A percentile compares a stretch with the other conserved stretches of the same genome.
phyloP scores from a whole-genome alignment of 2,888 invertebrate species.

The Spicauda simplicius region DNA sequence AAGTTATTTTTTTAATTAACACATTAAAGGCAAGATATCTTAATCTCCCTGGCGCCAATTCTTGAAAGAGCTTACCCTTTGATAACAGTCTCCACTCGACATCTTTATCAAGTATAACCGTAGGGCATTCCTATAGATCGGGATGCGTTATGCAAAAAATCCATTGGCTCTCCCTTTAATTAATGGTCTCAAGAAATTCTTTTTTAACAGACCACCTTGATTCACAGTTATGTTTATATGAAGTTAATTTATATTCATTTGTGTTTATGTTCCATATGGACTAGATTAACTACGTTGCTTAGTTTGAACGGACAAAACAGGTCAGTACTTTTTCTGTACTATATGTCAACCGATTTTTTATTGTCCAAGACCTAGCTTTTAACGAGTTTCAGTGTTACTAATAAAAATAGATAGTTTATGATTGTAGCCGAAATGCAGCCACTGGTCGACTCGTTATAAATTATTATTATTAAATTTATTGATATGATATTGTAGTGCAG shows the following conservation, averaged over 20 bases:
- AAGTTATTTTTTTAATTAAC: slow-evolving; percentile 81
- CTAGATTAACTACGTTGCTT: not conserved
- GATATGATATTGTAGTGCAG: too few relatives aligned
- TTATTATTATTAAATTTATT: too few relatives aligned
- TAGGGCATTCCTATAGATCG: slow-evolving; percentile 63
- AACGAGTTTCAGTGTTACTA: too few relatives aligned
- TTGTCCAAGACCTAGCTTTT: too few relatives aligned
- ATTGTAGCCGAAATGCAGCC: too few relatives aligned
- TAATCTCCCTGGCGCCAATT: slow-evolving; percentile 82
- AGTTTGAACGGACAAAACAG: too few relatives aligned
- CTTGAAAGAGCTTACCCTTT: slow-evolving; percentile 73
- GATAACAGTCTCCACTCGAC: slow-evolving; percentile 75
- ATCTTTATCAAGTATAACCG: slow-evolving; percentile 70
- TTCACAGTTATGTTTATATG: slow-evolving; percentile 22
- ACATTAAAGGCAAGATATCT: slow-evolving; percentile 78
- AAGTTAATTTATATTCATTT: not conserved
- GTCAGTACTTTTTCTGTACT: too few relatives aligned
- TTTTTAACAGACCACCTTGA: slow-evolving; percentile 66
- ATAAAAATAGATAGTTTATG: too few relatives aligned
- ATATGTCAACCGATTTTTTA: too few relatives aligned
- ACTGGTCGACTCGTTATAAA: too few relatives aligned
- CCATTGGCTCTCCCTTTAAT: slow-evolving; percentile 57
- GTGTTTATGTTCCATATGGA: not conserved
- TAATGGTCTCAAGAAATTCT: slow-evolving; percentile 59
- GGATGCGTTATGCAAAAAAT: slow-evolving; percentile 75